Conservation (phyloP, 2,888 invertebrate genomes). For the Mythimna albipuncta region DNA sequence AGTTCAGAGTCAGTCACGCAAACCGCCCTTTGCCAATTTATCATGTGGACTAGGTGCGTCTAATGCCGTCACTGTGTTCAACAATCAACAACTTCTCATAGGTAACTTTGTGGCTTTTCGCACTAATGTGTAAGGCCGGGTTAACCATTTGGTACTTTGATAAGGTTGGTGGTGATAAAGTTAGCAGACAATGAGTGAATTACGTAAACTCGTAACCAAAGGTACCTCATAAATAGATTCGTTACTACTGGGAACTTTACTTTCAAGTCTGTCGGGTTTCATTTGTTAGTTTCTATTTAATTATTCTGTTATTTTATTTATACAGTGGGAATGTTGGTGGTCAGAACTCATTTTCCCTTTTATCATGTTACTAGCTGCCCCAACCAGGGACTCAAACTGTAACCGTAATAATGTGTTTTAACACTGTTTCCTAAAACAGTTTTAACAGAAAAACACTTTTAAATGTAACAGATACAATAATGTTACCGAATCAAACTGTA, state of each 20-base stretch:
- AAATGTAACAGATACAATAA: too few species aligned
- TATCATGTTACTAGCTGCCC: neutral
- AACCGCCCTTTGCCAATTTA: constrained; percentile 68
- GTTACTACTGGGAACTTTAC: constrained; percentile 27
- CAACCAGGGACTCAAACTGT: too few species aligned
- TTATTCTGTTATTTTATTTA: constrained; percentile 3
- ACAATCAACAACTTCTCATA: constrained; percentile 40
- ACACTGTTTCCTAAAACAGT: too few species aligned
- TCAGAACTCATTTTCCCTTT: neutral
- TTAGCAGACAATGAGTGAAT: constrained; percentile 37
- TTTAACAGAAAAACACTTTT: too few species aligned
- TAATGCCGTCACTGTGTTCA: constrained; percentile 51
- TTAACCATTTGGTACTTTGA: constrained; percentile 31
- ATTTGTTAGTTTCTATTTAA: constrained; percentile 12
- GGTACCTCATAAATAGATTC: constrained; percentile 11
- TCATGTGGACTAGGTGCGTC: constrained; percentile 62
- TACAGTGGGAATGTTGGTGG: neutral
- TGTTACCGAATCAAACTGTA: too few species aligned
- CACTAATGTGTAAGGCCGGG: constrained; percentile 20
- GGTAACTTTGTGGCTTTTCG: constrained; percentile 40
- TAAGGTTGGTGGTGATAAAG: constrained; percentile 33
- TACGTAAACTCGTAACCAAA: constrained; percentile 20
- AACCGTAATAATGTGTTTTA: too few species aligned
- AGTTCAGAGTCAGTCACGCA: constrained; percentile 75
- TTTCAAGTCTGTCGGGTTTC: constrained; percentile 15